Base-by-base conservation (phyloP, 2,888 invertebrate species). In the Mystacides longicornis region DNA sequence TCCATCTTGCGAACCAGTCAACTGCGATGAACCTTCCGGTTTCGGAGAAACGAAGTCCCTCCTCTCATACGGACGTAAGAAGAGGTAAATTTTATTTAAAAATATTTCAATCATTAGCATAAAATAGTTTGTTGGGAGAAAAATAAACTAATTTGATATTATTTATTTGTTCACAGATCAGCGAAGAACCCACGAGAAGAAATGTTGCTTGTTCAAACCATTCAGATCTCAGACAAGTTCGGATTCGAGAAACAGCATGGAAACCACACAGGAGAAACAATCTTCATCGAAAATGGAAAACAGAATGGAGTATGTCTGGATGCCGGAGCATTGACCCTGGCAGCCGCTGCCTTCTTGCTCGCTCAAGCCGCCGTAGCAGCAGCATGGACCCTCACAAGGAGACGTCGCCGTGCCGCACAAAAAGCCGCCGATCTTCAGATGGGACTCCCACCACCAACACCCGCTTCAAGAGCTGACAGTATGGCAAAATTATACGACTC, bases 201-300 rank as follows among this genome's bases (percentile, higher is more conserved):
- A 69, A 82, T 93, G 73, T 82, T 93, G 19, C 80, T 93, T 58
- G 92, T 93, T 23, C 91, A 93, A 70, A 88, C 91, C 56, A 93
- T 94, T 67, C 91, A 91, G 72, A 93, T 93, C 68, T 91, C 90
- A 31, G 93, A 94, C 75, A 91, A 92, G 71, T 93, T 93, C 71
- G 90, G 89, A 37, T 91, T 90, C 72, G 87, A 89, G 65, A 82
- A 82, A 66, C 81, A 80, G 64, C 81, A 81, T 60, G 80, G 77
- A 68, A 81, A 80, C 65, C 80, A 77, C 68, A 80, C 80, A 65
- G 69, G 59, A 53, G 87, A 89, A 70, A 83, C 86, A 48, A 80
- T 87, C 51, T 89, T 82, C 74, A 78, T 87, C 62, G 80, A 84
- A 62, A 82, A 80, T 69, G 70, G 78, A 65, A 69, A 72, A 65